These are phyloP conservation scores for Herpetotheres cachinnans DNA, from an alignment of 2,113 vertebrate genomes.

Conservation along the genomic window DNA sequence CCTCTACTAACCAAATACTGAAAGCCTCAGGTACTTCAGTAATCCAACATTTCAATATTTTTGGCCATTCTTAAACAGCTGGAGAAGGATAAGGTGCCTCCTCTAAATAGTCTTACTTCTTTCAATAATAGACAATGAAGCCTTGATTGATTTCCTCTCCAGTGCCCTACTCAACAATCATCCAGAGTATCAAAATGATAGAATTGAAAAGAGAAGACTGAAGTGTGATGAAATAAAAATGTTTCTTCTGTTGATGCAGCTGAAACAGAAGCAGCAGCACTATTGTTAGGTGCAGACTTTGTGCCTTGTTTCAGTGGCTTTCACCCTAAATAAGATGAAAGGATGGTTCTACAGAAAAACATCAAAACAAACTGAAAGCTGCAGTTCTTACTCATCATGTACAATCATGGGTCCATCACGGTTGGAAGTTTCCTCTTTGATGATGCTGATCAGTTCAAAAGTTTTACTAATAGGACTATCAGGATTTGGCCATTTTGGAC, in stretches of 20 bases:
- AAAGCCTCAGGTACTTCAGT: background rate
- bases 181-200: background rate
- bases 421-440: slow-evolving; percentile 79
- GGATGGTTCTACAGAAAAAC: background rate
- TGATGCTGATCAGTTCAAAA: slow-evolving; percentile 87
- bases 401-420: slow-evolving; percentile 88
- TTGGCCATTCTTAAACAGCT: background rate
- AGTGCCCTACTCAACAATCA: background rate
- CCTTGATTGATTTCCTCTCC: background rate
- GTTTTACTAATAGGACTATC: slow-evolving; percentile 92
- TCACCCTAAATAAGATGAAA: background rate
- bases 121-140: background rate
- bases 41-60: background rate
- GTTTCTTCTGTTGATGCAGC: background rate
- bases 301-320: background rate
- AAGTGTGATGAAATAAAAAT: background rate
- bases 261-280: background rate
- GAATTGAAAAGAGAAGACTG: background rate
- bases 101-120: background rate
- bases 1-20: background rate
- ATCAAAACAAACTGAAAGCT: background rate
- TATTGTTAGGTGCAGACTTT: background rate
- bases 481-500: slow-evolving; percentile 93
- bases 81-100: background rate
- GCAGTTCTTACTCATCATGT: slow-evolving; percentile 87